Evolutionary conservation across 2,113 vertebrate species (phyloP).

Genomic region (Opisthocomus hoazin): DNA sequence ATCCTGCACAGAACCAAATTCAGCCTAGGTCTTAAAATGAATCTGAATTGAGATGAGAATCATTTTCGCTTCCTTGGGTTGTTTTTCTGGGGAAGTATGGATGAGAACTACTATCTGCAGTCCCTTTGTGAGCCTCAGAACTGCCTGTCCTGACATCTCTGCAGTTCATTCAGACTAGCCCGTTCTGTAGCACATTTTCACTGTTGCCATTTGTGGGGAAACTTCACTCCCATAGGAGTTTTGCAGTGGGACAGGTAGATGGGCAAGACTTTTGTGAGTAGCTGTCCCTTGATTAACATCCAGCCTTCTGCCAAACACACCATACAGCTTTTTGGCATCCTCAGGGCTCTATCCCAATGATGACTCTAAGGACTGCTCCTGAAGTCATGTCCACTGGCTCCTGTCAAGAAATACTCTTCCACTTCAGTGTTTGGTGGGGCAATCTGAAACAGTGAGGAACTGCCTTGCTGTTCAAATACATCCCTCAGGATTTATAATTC

Average conservation of each 20-base stretch:
- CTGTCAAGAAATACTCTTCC: neutral
- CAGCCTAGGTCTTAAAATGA: neutral
- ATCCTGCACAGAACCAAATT: neutral
- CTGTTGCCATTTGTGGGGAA: neutral
- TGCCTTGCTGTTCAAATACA: neutral
- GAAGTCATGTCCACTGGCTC: neutral
- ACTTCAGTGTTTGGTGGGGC: neutral
- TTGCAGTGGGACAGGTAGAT: neutral
- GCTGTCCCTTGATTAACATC: neutral
- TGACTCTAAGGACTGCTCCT: neutral
- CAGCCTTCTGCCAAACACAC: neutral
- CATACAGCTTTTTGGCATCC: neutral
- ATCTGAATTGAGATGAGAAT: neutral
- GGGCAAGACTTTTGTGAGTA: neutral
- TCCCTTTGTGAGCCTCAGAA: neutral
- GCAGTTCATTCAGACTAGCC: neutral
- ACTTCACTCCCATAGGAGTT: neutral
- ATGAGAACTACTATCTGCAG: neutral
- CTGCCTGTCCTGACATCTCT: neutral
- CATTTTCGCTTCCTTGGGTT: neutral
- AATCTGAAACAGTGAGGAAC: neutral
- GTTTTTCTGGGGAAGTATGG: neutral
- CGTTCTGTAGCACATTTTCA: neutral
- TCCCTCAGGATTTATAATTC: slow-evolving; percentile 6
- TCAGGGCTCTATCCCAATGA: neutral